A percentile compares a stretch with the other conserved stretches of the same genome.
Conservation (phyloP, 2,888 invertebrate genomes). For the Melangyna quadrimaculata region DNA sequence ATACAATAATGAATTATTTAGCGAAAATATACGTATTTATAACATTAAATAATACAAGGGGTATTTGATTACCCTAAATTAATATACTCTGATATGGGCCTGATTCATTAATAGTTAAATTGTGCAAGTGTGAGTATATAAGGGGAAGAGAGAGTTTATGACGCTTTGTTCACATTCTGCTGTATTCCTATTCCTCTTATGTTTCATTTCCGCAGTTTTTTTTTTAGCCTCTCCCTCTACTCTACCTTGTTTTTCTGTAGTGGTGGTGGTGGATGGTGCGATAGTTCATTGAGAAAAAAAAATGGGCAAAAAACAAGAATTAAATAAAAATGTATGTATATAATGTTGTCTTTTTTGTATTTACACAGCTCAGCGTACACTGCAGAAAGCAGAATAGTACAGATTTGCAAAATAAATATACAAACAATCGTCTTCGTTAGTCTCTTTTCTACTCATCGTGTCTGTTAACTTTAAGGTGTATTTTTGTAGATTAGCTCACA, state of each 20-base stretch:
- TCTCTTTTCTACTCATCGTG: slow-evolving; percentile 4
- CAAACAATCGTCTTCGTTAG: slow-evolving; percentile 5
- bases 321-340: neutral
- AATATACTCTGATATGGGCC: neutral
- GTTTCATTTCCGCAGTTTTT: neutral
- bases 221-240: too few species aligned
- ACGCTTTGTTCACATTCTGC: slow-evolving; percentile 24
- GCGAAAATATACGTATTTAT: too few species aligned
- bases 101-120: neutral
- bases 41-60: too few species aligned
- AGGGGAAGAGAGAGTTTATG: slow-evolving; percentile 8
- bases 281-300: slow-evolving; percentile 20
- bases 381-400: neutral
- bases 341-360: slow-evolving; percentile 4
- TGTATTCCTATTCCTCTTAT: neutral
- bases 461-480: slow-evolving; percentile 20
- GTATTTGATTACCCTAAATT: neutral
- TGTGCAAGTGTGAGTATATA: neutral
- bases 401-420: slow-evolving; percentile 7
- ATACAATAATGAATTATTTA: too few species aligned
- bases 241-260: neutral
- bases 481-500: slow-evolving; percentile 34
- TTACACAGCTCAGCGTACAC: neutral
- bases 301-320: neutral
- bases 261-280: neutral